Conservation (phyloP, 2,797 vertebrate species). For the Gephyroberyx darwinii region DNA sequence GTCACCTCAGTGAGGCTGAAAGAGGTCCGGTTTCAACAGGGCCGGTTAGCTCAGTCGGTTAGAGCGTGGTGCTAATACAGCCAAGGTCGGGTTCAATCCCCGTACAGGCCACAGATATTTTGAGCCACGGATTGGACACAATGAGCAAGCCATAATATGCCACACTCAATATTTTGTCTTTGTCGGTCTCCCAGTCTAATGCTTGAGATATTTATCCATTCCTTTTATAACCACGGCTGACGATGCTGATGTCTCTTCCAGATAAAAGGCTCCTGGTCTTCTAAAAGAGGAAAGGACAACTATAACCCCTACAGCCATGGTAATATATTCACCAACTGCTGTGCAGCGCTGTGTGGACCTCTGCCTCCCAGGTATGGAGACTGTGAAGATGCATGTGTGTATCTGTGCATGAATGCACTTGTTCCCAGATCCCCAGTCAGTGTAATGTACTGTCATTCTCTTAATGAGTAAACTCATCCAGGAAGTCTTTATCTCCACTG, state of each 20-base stretch:
- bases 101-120: constrained; percentile 30
- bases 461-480: constrained; percentile 16
- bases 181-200: constrained; percentile 4
- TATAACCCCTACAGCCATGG: constrained; percentile 98
- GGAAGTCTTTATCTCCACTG: constrained; percentile 5
- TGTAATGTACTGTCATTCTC: constrained; percentile 7
- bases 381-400: constrained; percentile 6
- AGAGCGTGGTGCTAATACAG: constrained; percentile 77
- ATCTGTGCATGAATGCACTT: constrained; percentile 11
- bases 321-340: constrained; percentile 97
- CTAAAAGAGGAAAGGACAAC: constrained; percentile 98
- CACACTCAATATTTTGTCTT: not conserved
- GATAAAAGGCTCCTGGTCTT: constrained; percentile 99
- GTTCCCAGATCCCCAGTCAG: not conserved
- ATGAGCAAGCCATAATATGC: not conserved
- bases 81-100: constrained; percentile 69
- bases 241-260: constrained; percentile 72
- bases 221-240: constrained; percentile 6
- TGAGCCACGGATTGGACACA: not conserved
- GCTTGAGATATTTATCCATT: constrained; percentile 11
- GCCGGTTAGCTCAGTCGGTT: constrained; percentile 77
- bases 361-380: constrained; percentile 90
- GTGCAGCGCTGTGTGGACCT: constrained; percentile 94
- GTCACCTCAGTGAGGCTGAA: not conserved
- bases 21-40: constrained; percentile 11